phyloP scores from a whole-genome alignment of 2,888 invertebrate species.

The Caenorhabditis afra region DNA sequence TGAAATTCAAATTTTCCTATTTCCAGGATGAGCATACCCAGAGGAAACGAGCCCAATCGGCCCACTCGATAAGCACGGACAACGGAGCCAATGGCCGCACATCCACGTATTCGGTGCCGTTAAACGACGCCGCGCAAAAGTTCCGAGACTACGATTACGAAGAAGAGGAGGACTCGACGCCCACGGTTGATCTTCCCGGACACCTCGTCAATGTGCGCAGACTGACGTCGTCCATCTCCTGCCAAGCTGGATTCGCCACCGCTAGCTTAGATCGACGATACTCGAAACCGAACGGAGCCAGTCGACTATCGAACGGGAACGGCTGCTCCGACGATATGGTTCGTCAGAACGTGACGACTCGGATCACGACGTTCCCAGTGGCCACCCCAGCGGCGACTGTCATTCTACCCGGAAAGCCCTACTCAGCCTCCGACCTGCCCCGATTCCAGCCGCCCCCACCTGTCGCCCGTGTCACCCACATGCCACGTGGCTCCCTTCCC shows the following conservation, averaged over 20 bases:
- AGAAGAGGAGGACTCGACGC: slow-evolving; percentile 48
- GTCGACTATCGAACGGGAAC: slow-evolving; percentile 29
- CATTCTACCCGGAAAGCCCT: slow-evolving; percentile 58
- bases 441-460: slow-evolving; percentile 62
- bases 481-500: slow-evolving; percentile 62
- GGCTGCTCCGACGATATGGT: slow-evolving; percentile 43
- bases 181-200: slow-evolving; percentile 47
- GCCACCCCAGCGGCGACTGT: slow-evolving; percentile 40
- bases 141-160: slow-evolving; percentile 48
- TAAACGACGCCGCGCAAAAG: slow-evolving; percentile 53
- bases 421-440: slow-evolving; percentile 60
- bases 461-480: slow-evolving; percentile 54
- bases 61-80: slow-evolving; percentile 54
- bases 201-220: slow-evolving; percentile 43
- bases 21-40: slow-evolving; percentile 61
- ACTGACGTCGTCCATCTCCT: slow-evolving; percentile 58
- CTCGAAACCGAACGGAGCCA: slow-evolving; percentile 35
- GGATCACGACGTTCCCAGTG: slow-evolving; percentile 73
- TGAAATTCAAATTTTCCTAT: background rate
- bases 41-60: slow-evolving; percentile 64
- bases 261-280: slow-evolving; percentile 67
- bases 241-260: slow-evolving; percentile 64
- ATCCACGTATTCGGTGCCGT: slow-evolving; percentile 56
- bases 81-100: slow-evolving; percentile 43
- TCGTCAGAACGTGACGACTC: slow-evolving; percentile 52